Evolutionary conservation across 2,888 invertebrate species (phyloP).

Genomic region (Julus scanicus): DNA sequence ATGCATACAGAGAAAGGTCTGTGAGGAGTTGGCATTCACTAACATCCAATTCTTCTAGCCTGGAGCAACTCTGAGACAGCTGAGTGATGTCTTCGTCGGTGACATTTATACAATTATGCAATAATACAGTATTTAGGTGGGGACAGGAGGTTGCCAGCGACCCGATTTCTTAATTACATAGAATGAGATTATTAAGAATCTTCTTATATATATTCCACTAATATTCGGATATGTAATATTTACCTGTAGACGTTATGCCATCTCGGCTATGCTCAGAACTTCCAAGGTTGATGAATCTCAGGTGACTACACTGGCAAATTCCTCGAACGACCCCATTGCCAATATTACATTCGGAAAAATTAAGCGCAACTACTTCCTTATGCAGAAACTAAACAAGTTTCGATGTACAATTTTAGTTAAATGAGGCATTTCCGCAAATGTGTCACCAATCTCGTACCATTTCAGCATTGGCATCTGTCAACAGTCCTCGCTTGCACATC

Average conservation of each 20-base stretch:
- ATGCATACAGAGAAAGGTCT: neutral
- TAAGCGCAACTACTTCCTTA: neutral
- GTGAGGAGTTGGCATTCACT: neutral
- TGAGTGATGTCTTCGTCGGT: neutral
- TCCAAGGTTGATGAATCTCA: neutral
- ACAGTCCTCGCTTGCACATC: constrained; percentile 4
- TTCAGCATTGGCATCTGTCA: neutral
- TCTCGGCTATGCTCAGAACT: neutral
- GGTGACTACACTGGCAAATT: neutral
- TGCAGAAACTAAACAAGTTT: constrained; percentile 6
- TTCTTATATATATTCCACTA: neutral
- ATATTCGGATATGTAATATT: neutral
- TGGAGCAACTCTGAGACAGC: neutral
- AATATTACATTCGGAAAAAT: constrained; percentile 12
- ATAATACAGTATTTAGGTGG: neutral
- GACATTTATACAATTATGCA: neutral
- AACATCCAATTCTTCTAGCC: neutral
- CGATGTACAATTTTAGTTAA: neutral
- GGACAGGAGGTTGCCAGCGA: neutral
- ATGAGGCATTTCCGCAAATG: neutral
- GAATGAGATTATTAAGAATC: neutral
- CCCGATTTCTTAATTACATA: neutral
- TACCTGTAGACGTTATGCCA: neutral
- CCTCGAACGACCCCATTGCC: neutral
- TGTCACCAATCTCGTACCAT: neutral